Conservation (phyloP, 2,888 invertebrate genomes). For the Drosophila longiperda region DNA sequence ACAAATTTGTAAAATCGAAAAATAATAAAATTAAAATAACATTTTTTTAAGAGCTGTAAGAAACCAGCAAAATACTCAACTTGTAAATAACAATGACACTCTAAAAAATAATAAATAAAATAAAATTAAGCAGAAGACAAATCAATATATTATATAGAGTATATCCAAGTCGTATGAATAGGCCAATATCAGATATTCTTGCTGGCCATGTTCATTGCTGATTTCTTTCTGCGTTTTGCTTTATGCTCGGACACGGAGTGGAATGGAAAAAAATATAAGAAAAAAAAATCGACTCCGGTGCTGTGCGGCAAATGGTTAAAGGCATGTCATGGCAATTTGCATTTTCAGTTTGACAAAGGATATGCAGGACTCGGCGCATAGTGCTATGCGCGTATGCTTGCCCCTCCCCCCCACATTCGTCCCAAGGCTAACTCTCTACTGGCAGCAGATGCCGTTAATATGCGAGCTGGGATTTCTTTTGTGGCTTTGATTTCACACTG, state of each 20-base stretch:
- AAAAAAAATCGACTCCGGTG: slow-evolving; percentile 17
- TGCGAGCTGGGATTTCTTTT: slow-evolving; percentile 78
- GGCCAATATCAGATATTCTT: background rate
- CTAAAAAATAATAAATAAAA: background rate
- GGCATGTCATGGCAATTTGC: slow-evolving; percentile 80
- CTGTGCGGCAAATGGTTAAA: slow-evolving; percentile 70
- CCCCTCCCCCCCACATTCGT: slow-evolving; percentile 3
- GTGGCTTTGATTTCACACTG: slow-evolving; percentile 73
- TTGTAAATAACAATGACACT: background rate
- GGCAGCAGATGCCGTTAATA: slow-evolving; percentile 75
- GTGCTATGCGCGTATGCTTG: slow-evolving; percentile 2
- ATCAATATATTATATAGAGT: slow-evolving; percentile 2
- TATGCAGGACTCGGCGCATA: slow-evolving; percentile 58
- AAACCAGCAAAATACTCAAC: background rate
- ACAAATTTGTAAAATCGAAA: background rate
- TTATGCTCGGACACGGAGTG: slow-evolving; percentile 57
- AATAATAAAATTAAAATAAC: too few species aligned
- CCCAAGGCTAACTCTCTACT: slow-evolving; percentile 14
- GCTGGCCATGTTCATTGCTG: slow-evolving; percentile 52
- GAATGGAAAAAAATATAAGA: slow-evolving; percentile 27
- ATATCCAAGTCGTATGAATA: slow-evolving; percentile 10
- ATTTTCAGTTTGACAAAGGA: slow-evolving; percentile 79
- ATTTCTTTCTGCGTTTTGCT: slow-evolving; percentile 76
- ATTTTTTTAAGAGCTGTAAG: background rate
- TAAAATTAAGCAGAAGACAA: background rate